Base-by-base conservation (phyloP, 2,888 invertebrate species). In the Graphium colonna region DNA sequence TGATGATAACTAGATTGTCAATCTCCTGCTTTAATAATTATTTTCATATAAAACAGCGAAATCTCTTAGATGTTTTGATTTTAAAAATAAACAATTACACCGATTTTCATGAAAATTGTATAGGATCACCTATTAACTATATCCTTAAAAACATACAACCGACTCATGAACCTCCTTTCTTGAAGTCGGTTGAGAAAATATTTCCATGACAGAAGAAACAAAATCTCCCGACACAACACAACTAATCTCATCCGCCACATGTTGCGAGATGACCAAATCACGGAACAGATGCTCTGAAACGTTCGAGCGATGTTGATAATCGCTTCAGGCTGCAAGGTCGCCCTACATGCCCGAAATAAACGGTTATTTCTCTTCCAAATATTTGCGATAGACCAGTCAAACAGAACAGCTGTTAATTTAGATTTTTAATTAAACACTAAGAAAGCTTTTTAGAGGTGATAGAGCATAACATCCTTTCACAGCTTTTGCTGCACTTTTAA, bases 311-410 rank as follows among this genome's bases (percentile, higher is more conserved):
- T 46, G 38, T 46, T 46, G 46, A 46, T 46, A 47, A 42, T 47
- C 33, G 51, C 26, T 33, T 43, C 44, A 12, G 16, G 31, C 49
- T 51, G 10, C 52, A 52, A 46, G 52, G 46, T 26, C 41, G 46
- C 18, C 18, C 45, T 33, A 40, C 17, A 46, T 36, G 15, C 52
- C 17, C n/a, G 47, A 46, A 52, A 41, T 47, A 41, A 52, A 46
- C 46, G 39, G 13, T 26, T 10, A 28, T 40, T 40, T 40, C 39
- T 28, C 33, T 16, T 16, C 33, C 17, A 44, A n/a, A 43, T 38
- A 42, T 1, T n/a, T 16, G 39, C 21, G 13, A 12, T 46, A 46
- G 5, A n/a, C 15, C 15, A 36, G 18, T 44, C 28, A 44, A 38
- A 43, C 28, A 38, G 36, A 51, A 28, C 39, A 51, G 44, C 28